These are phyloP conservation scores for Lasioglossum marginatum DNA, from an alignment of 2,888 invertebrate species.

Conservation along the genomic window DNA sequence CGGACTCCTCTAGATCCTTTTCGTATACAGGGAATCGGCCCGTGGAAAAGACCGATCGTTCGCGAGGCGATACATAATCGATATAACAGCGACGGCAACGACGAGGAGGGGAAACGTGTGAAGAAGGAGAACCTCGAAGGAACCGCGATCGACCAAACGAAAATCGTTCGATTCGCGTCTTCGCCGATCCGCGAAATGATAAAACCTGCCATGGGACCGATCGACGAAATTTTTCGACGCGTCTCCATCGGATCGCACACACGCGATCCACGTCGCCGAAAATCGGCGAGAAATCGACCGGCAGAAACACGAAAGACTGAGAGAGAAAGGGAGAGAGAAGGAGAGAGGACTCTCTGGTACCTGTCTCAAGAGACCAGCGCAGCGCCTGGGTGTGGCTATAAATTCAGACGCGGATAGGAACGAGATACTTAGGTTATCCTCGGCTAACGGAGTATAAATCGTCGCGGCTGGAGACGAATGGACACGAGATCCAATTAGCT, in stretches of 20 bases:
- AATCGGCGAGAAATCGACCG: slow-evolving; percentile 30
- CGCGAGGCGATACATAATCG: slow-evolving; percentile 52
- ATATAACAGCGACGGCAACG: neutral
- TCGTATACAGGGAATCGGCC: slow-evolving; percentile 62
- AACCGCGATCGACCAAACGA: slow-evolving; percentile 11
- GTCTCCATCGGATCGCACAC: neutral
- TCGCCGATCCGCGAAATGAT: slow-evolving; percentile 17
- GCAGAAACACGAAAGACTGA: neutral
- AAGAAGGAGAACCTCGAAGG: neutral
- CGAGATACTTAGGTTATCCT: slow-evolving; percentile 59
- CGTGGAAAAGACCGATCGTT: slow-evolving; percentile 66
- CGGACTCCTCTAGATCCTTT: slow-evolving; percentile 58
- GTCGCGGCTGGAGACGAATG: slow-evolving; percentile 24
- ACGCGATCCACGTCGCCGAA: slow-evolving; percentile 1
- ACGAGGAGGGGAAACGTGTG: neutral
- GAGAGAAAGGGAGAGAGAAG: too few species aligned
- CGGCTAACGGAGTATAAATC: slow-evolving; percentile 49
- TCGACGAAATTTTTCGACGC: neutral
- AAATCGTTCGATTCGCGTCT: slow-evolving; percentile 29
- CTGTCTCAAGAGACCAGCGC: slow-evolving; percentile 52
- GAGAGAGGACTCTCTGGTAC: slow-evolving; percentile 24
- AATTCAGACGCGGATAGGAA: slow-evolving; percentile 57
- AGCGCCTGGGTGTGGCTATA: slow-evolving; percentile 57
- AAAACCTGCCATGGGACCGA: slow-evolving; percentile 2
- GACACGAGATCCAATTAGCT: slow-evolving; percentile 58